Base-by-base conservation (phyloP, 2,888 invertebrate species). In the Sminthurides aquaticus region DNA sequence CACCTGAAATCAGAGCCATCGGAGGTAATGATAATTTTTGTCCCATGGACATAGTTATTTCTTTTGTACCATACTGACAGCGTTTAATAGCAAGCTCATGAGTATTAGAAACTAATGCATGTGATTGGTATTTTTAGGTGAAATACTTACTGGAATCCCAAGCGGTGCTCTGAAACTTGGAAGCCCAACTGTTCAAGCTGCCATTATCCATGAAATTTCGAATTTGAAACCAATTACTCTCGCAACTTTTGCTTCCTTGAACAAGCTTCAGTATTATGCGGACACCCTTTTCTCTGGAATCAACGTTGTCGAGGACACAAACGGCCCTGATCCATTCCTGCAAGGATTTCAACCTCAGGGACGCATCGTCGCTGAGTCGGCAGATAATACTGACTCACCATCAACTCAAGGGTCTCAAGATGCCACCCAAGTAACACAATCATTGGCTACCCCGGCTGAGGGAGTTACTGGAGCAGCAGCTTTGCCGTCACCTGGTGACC, bases 161-260 rank as follows among this genome's bases (percentile, higher is more conserved):
- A 65, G 64, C n/a, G 18, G n/a, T 18, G 68, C 70, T 18, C 26
- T 71, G 57, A 66, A 67, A 3, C 48, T 57, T n/a, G 54, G 70
- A 1, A 63, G 64, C 2, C 11, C 60, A 11, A 55, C 61, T 1
- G 64, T 62, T 1, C 58, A 67, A 20, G 49, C 49, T 24, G 59
- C 58, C 18, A 73, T 73, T 15, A 49, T 74, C 8, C 64, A 71
- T 59, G 71, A 72, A 65, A 73, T 74, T 49, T 71, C 69, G 2
- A 61, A 64, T n/a, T 24, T 73, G 27, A 67, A 71, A 29, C 66
- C 67, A 57, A 58, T 70, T 22, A 69, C 68, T 26, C 29, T 74
- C n/a, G 64, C 73, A 25, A 70, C 62, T 27, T 62, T 73, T 3
- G 55, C 62, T 1, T 28, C 69, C 0, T 27, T 71, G 1, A 49